phyloP scores from a whole-genome alignment of 2,113 vertebrate species.

The Aythya baeri region DNA sequence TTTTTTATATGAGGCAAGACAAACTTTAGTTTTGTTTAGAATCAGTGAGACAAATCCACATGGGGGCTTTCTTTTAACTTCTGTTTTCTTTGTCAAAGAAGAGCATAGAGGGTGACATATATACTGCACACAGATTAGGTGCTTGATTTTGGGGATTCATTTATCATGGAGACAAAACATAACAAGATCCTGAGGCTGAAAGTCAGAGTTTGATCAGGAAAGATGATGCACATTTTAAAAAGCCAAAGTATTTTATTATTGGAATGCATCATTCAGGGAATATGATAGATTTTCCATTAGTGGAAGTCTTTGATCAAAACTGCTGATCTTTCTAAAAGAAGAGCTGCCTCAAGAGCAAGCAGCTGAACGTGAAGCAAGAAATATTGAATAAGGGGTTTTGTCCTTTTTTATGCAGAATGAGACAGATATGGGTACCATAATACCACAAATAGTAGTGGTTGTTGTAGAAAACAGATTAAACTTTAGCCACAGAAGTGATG shows the following conservation, averaged over 20 bases:
- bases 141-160: slow-evolving; percentile 25
- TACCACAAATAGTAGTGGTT: not conserved
- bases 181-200: slow-evolving; percentile 50
- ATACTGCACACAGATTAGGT: not conserved
- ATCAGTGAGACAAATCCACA: not conserved
- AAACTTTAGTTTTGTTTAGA: not conserved
- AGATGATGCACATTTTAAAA: slow-evolving; percentile 62
- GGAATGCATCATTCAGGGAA: slow-evolving; percentile 61
- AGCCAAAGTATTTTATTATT: slow-evolving; percentile 65
- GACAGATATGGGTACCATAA: not conserved
- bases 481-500: not conserved
- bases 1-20: not conserved
- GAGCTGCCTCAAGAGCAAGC: slow-evolving; percentile 24
- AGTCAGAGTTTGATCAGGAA: slow-evolving; percentile 61
- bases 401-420: not conserved
- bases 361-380: slow-evolving; percentile 11
- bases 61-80: not conserved
- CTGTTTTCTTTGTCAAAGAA: slow-evolving; percentile 4
- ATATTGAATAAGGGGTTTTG: slow-evolving; percentile 15
- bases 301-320: slow-evolving; percentile 60
- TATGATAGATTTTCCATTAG: slow-evolving; percentile 72
- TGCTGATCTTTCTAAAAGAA: slow-evolving; percentile 32
- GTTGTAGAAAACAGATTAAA: not conserved
- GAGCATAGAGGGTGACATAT: not conserved
- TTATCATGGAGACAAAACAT: slow-evolving; percentile 48